Conservation (phyloP, 1,140 invertebrate species). For the Atta colombica region DNA sequence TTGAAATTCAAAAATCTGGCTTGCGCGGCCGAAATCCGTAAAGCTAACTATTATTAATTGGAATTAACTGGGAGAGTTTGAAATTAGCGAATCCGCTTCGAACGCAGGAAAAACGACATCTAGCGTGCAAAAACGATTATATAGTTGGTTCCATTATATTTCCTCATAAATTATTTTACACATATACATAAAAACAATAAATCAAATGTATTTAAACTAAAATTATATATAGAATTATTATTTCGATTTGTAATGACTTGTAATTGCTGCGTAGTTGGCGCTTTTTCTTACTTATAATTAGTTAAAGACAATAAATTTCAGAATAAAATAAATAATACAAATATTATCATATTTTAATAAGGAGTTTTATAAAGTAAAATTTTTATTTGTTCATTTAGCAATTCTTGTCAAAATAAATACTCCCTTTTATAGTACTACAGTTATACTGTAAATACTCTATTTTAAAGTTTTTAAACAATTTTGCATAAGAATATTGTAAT, state of each 20-base stretch:
- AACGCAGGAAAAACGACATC: background rate
- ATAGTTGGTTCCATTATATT: background rate
- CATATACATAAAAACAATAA: background rate
- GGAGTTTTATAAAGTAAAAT: too few species aligned
- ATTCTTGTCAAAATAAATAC: background rate
- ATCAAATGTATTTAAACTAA: background rate
- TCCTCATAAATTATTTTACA: background rate
- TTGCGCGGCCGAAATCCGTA: slow-evolving; percentile 13
- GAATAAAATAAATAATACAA: background rate
- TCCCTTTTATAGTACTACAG: too few species aligned
- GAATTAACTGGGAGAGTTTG: slow-evolving; percentile 30
- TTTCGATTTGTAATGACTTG: too few species aligned
- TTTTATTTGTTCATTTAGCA: too few species aligned
- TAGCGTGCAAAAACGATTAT: background rate
- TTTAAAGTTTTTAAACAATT: background rate
- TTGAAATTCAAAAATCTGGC: slow-evolving; percentile 47
- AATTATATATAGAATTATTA: background rate
- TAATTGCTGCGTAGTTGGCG: too few species aligned
- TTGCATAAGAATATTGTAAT: background rate
- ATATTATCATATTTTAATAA: too few species aligned
- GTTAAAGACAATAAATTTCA: background rate
- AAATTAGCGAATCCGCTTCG: slow-evolving; percentile 23
- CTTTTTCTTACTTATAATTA: background rate
- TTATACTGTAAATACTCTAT: too few species aligned
- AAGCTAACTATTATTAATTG: slow-evolving; percentile 56